Base-by-base conservation (phyloP, 2,113 vertebrate genomes). In the Solea solea region DNA sequence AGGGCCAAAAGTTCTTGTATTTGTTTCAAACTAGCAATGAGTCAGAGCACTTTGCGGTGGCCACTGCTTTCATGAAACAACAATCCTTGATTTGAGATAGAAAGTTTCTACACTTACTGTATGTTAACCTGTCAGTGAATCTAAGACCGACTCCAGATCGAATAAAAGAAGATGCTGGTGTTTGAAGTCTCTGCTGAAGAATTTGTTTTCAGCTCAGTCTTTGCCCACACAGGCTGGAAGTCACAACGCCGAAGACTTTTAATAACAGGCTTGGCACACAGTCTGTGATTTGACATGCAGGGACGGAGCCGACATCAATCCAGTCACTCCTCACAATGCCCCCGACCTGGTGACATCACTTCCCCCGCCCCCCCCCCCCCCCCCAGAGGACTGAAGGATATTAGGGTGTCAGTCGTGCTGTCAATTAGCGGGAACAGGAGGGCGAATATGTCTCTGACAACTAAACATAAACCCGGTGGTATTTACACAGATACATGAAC, bases 271-370 rank as follows among this genome's bases (percentile, higher is more conserved):
- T 64, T 63, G 46, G 76, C 50, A 51, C 78, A 40, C 16, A 25
- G 21, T 34, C 21, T 25, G 27, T 53, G 77, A 81, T 72, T 57
- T 8, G 54, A 66, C 66, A 63, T 56, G 63, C 39, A 50, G 57
- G 44, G 49, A 81, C 68, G 8, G 41, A 58, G 52, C 46, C 21
- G 1, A 72, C 78, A 85, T 82, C 75, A 83, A 76, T 52, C 78
- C 66, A 15, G 7, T 78, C 77, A 78, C 80, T 84, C 78, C 65
- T 70, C 81, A 69, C 75, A 60, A 53, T 4, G 55, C 60, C 62
- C 53, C 71, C 60, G 55, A 74, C 45, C 54, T 8, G 64, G 54
- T 83, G 86, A 90, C 74, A 80, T 86, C 83, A 85, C 82, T 75
- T 75, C 74, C 72, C 21, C 21, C 1, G 21, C 21, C 21, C 21